These are phyloP conservation scores for Pimephales promelas DNA, from an alignment of 2,113 vertebrate genomes.

Conservation along the genomic window DNA sequence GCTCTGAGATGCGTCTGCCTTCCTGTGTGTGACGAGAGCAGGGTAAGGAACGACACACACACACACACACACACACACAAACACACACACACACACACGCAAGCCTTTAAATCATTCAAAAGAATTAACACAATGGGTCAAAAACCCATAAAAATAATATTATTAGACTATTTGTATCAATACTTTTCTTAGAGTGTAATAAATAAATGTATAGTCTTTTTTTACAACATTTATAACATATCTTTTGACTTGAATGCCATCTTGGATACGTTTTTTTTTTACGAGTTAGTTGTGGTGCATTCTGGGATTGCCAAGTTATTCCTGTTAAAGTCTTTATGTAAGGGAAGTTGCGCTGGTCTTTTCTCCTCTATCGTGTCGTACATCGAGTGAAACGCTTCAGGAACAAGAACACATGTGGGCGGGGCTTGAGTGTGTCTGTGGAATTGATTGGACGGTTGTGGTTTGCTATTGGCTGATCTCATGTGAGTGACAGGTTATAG, in stretches of 20 bases:
- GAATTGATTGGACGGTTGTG: no score
- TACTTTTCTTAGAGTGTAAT: not conserved
- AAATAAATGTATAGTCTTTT: not conserved
- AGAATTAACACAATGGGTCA: constrained; percentile 27
- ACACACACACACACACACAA: not conserved
- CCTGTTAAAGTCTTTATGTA: no score
- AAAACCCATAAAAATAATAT: not conserved
- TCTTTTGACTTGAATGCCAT: not conserved
- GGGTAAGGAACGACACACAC: constrained; percentile 6
- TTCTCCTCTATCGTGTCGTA: no score
- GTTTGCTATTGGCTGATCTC: no score
- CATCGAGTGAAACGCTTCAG: no score
- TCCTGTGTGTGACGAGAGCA: constrained; percentile 54
- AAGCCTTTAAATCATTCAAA: constrained; percentile 6
- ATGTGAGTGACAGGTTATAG: no score
- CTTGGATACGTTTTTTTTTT: not conserved
- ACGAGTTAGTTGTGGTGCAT: not conserved
- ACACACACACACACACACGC: not conserved
- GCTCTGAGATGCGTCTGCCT: constrained; percentile 42
- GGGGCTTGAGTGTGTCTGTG: no score
- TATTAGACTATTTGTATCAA: no score
- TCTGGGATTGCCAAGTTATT: not conserved
- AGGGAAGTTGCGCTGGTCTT: no score
- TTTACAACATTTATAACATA: not conserved
- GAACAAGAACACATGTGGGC: no score